phyloP scores from a whole-genome alignment of 1,140 invertebrate genomes.

The Probaryconus sp. region DNA sequence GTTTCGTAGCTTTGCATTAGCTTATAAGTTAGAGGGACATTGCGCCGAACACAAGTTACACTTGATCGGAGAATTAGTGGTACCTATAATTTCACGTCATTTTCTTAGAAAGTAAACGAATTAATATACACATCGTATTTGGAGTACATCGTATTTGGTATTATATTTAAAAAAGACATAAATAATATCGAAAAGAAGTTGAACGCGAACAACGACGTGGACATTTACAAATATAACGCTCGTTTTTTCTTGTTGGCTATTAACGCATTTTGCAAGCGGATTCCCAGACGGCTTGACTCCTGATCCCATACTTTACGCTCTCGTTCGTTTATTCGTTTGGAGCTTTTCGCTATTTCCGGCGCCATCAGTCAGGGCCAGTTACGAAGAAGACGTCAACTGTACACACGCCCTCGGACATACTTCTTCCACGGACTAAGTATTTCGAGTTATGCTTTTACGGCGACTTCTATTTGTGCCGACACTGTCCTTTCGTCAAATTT shows the following conservation, averaged over 20 bases:
- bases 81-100: conserved; percentile 11
- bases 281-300: conserved; percentile 70
- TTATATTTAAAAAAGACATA: too few relatives aligned
- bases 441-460: conserved; percentile 74
- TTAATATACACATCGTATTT: too few relatives aligned
- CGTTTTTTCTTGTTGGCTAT: conserved; percentile 31
- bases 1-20: conserved; percentile 20
- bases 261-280: conserved; percentile 45
- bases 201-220: conserved; percentile 26
- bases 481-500: conserved; percentile 45
- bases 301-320: conserved; percentile 64
- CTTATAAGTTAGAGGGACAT: conserved; percentile 43
- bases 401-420: conserved; percentile 71
- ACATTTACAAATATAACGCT: conserved; percentile 43
- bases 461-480: conserved; percentile 76
- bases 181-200: too few relatives aligned
- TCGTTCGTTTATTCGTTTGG: conserved; percentile 53
- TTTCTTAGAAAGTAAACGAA: too few relatives aligned
- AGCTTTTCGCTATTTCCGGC: conserved; percentile 75
- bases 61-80: conserved; percentile 46
- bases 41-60: conserved; percentile 32
- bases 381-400: conserved; percentile 69
- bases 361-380: conserved; percentile 76
- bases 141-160: too few relatives aligned
- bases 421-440: conserved; percentile 74